A percentile compares a stretch with the other conserved stretches of the same genome.
Conservation (phyloP, 2,113 vertebrate genomes). For the Cyprinus carpio region DNA sequence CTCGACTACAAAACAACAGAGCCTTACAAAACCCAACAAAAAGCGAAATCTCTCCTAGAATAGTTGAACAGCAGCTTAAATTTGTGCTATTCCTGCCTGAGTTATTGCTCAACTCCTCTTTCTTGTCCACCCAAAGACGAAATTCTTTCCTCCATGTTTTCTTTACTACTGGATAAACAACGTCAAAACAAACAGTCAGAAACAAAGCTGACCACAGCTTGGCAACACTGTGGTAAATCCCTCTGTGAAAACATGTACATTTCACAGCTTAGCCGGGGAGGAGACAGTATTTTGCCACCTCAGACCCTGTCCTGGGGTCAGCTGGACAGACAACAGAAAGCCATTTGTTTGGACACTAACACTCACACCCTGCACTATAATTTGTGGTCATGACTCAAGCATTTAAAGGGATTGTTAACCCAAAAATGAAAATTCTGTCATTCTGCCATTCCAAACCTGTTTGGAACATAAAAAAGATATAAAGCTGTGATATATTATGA, state of each 20-base stretch:
- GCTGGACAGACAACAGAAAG: constrained; percentile 25
- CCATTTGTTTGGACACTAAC: constrained; percentile 28
- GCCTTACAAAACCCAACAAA: neutral
- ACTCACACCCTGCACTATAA: constrained; percentile 11
- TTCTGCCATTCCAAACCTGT: neutral
- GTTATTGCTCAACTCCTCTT: constrained; percentile 3
- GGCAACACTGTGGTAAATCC: constrained; percentile 57
- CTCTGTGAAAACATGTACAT: constrained; percentile 58
- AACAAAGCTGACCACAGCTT: constrained; percentile 41
- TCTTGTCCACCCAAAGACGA: constrained; percentile 26
- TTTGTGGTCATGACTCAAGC: constrained; percentile 6
- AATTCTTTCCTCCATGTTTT: constrained; percentile 20
- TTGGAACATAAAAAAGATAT: neutral
- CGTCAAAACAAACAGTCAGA: constrained; percentile 48
- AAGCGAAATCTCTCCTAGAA: neutral
- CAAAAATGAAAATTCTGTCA: neutral
- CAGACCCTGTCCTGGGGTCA: constrained; percentile 24
- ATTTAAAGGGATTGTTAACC: neutral
- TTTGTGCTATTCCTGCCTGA: neutral
- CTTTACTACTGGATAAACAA: constrained; percentile 39
- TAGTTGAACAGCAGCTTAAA: neutral
- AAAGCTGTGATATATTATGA: neutral
- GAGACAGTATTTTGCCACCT: constrained; percentile 26
- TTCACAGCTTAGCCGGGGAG: constrained; percentile 54
- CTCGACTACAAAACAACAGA: neutral